phyloP scores from a whole-genome alignment of 2,888 invertebrate species.

The Tuta absoluta region DNA sequence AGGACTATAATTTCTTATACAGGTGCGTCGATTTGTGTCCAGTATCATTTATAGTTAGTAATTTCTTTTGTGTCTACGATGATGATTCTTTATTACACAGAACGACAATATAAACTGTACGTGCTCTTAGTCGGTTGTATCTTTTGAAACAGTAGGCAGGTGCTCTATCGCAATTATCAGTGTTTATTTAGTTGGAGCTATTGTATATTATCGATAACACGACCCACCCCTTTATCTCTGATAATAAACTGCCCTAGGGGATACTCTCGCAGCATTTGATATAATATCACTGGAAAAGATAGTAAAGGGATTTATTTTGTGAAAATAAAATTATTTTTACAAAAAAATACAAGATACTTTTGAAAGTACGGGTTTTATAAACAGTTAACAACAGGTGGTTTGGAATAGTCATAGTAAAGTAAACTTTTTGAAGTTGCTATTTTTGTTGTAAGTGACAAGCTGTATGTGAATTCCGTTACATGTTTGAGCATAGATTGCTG shows the following conservation, averaged over 20 bases:
- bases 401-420: too few relatives aligned
- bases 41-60: background rate
- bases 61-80: background rate
- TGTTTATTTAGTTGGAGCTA: constrained; percentile 62
- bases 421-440: too few relatives aligned
- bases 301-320: background rate
- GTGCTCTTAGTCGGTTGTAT: background rate
- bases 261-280: constrained; percentile 13
- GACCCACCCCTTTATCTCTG: constrained; percentile 54
- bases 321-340: background rate
- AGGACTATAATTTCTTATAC: background rate
- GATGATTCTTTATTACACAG: background rate
- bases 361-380: too few relatives aligned
- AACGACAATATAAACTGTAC: background rate
- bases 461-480: too few relatives aligned
- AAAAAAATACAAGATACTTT: too few relatives aligned
- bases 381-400: too few relatives aligned
- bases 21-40: background rate
- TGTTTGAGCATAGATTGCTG: too few relatives aligned
- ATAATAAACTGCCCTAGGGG: constrained; percentile 46
- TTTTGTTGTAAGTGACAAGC: too few relatives aligned
- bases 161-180: constrained; percentile 47
- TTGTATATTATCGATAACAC: constrained; percentile 57
- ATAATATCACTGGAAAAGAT: constrained; percentile 33
- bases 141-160: constrained; percentile 38